Conservation (phyloP, 2,888 invertebrate species). For the Microctonus brassicae region DNA sequence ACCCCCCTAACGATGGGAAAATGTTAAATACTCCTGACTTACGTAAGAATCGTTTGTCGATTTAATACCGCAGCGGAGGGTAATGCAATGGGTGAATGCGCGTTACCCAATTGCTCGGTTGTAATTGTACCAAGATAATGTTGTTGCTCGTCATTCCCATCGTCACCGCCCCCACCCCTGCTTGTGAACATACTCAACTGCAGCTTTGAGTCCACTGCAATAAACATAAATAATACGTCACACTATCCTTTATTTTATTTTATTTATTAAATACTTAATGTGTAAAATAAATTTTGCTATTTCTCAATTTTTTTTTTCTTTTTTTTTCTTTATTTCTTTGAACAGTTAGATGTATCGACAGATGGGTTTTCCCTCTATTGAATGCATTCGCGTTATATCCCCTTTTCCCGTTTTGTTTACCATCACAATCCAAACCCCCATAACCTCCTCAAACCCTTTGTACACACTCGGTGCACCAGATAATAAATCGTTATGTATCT, state of each 20-base stretch:
- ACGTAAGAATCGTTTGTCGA: slow-evolving; percentile 72
- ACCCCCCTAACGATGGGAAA: neutral
- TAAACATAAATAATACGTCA: slow-evolving; percentile 32
- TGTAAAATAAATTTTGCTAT: neutral
- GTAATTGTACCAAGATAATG: slow-evolving; percentile 60
- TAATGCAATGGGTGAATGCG: slow-evolving; percentile 70
- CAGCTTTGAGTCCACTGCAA: slow-evolving; percentile 67
- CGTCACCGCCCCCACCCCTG: slow-evolving; percentile 55
- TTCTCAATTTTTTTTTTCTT: neutral
- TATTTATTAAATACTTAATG: neutral
- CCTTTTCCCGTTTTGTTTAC: neutral
- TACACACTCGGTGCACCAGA: slow-evolving; percentile 8
- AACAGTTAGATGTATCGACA: slow-evolving; percentile 10
- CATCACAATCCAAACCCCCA: neutral
- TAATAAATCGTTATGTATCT: neutral
- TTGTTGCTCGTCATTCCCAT: slow-evolving; percentile 57
- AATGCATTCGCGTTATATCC: neutral
- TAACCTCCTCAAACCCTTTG: slow-evolving; percentile 3
- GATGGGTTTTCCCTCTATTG: slow-evolving; percentile 5
- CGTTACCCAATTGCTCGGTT: slow-evolving; percentile 60
- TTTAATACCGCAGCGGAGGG: slow-evolving; percentile 71
- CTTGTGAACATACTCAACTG: slow-evolving; percentile 64
- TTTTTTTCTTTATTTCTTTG: neutral
- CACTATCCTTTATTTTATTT: slow-evolving; percentile 11
- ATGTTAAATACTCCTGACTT: slow-evolving; percentile 54